These are phyloP conservation scores for Phaonia tiefii DNA, from an alignment of 2,888 invertebrate species.

Conservation along the genomic window DNA sequence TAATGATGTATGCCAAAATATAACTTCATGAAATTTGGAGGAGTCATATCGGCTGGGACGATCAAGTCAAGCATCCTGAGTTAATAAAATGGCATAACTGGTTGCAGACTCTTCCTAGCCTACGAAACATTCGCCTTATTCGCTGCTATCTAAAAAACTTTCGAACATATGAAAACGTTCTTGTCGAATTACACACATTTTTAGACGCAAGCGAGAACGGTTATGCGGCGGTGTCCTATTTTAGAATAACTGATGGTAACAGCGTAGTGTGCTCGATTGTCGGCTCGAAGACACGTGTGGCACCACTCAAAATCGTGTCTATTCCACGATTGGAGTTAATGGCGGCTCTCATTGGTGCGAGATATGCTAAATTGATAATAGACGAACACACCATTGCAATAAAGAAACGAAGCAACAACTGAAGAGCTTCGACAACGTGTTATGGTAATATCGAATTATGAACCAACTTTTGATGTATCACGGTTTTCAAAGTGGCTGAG, in stretches of 20 bases:
- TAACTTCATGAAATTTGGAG: constrained; percentile 65
- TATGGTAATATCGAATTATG: no score
- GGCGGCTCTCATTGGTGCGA: constrained; percentile 65
- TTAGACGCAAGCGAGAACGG: no score
- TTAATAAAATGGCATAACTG: constrained; percentile 61
- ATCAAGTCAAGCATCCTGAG: constrained; percentile 8
- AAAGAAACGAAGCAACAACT: constrained; percentile 48
- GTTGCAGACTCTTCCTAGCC: not conserved
- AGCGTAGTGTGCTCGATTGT: not conserved
- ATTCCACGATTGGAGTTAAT: no score
- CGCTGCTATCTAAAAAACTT: constrained; percentile 61
- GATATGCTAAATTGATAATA: constrained; percentile 67
- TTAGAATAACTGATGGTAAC: constrained; percentile 46
- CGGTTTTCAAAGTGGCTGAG: no score
- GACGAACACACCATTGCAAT: constrained; percentile 32
- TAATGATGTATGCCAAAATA: constrained; percentile 61
- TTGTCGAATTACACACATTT: constrained; percentile 34
- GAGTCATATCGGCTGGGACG: no score
- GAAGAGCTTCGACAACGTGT: no score
- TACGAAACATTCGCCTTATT: constrained; percentile 28
- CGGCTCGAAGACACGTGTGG: no score
- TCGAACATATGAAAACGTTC: constrained; percentile 8
- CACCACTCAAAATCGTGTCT: constrained; percentile 46
- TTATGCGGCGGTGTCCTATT: constrained; percentile 68
- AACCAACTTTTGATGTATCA: no score